phyloP scores from a whole-genome alignment of 2,113 vertebrate species.

The Pomatostomus ruficeps region DNA sequence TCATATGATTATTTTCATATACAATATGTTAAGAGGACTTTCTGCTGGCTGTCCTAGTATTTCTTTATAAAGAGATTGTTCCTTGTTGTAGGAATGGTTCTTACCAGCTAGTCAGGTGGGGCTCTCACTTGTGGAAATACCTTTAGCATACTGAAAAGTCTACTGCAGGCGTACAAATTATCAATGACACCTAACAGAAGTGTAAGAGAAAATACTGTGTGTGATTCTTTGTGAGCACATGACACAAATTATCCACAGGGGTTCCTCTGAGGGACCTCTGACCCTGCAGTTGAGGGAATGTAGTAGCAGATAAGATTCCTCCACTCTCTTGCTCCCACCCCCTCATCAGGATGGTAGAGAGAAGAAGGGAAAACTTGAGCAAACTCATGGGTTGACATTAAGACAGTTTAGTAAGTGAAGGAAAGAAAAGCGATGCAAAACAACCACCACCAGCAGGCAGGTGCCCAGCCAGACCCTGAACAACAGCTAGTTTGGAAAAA shows the following conservation, averaged over 20 bases:
- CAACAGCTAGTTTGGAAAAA: not conserved
- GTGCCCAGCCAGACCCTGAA: not conserved
- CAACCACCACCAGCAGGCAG: not conserved
- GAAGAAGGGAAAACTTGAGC: not conserved
- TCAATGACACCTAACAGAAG: not conserved
- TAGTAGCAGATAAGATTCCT: not conserved
- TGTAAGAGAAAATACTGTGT: not conserved
- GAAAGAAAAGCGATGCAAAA: not conserved
- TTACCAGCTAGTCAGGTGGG: not conserved
- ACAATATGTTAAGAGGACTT: not conserved
- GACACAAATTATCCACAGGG: not conserved
- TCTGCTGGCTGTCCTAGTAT: not conserved
- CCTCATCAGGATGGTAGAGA: not conserved
- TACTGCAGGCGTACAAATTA: not conserved
- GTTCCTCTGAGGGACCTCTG: not conserved
- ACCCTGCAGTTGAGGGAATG: not conserved
- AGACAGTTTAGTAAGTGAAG: not conserved
- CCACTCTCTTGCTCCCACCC: fast-evolving
- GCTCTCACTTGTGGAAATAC: not conserved
- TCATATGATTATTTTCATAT: not conserved
- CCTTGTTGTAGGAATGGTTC: not conserved
- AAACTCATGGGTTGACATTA: not conserved
- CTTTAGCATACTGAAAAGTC: not conserved
- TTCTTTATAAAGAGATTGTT: not conserved
- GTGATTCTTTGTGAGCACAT: not conserved